phyloP scores from a whole-genome alignment of 2,797 vertebrate genomes.

The Sebastes melanostomus region DNA sequence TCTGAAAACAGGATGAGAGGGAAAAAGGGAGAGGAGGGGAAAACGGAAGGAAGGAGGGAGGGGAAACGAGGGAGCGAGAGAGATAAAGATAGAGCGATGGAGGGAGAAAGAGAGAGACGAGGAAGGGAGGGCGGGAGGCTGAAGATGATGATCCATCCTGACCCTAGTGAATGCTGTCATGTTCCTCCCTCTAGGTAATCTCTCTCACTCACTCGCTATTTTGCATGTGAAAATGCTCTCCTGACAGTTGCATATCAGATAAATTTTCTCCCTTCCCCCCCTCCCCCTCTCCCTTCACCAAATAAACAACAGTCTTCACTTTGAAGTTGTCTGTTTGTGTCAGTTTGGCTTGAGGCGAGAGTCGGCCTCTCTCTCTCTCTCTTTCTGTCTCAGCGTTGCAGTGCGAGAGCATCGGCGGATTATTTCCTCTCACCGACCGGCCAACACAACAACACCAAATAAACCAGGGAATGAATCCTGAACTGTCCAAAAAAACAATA shows the following conservation, averaged over 20 bases:
- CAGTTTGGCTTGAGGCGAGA: conserved; percentile 80
- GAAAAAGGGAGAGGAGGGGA: conserved; percentile 54
- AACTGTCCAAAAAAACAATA: conserved; percentile 43
- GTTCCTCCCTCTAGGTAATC: conserved; percentile 82
- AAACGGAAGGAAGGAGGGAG: conserved; percentile 68
- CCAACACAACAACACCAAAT: conserved; percentile 40
- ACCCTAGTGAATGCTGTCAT: conserved; percentile 82
- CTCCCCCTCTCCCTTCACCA: conserved; percentile 64
- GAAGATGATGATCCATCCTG: conserved; percentile 81
- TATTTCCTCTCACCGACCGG: conserved; percentile 63
- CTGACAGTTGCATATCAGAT: conserved; percentile 83
- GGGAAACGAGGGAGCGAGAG: conserved; percentile 44
- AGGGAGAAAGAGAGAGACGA: conserved; percentile 49
- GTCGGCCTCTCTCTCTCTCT: conserved; percentile 72
- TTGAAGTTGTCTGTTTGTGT: conserved; percentile 85
- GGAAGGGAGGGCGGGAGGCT: conserved; percentile 23
- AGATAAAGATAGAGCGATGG: conserved; percentile 74
- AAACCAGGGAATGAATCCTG: conserved; percentile 4
- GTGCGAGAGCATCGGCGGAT: conserved; percentile 58
- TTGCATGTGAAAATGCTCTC: conserved; percentile 83
- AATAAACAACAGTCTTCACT: conserved; percentile 84
- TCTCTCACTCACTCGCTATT: conserved; percentile 82
- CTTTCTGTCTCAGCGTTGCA: conserved; percentile 70
- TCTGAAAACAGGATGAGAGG: conserved; percentile 80
- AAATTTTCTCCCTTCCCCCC: conserved; percentile 55